Conservation (phyloP, 2,113 vertebrate species). For the Campylorhamphus procurvoides region DNA sequence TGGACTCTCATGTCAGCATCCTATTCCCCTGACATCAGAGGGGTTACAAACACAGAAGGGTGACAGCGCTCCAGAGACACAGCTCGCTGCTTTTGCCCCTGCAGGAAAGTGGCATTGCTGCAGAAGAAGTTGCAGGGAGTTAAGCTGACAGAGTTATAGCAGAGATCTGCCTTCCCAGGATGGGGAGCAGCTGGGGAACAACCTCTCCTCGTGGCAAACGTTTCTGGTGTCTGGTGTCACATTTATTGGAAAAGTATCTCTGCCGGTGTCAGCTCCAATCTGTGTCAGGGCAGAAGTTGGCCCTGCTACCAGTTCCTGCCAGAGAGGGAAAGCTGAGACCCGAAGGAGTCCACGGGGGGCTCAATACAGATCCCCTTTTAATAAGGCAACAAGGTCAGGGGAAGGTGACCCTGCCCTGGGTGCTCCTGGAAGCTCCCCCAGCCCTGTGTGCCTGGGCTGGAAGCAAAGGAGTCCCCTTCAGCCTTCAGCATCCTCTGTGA, state of each 20-base stretch:
- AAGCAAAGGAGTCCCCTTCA: rapidly evolving
- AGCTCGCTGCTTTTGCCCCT: neutral
- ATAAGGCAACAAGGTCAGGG: neutral
- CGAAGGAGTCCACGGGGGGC: neutral
- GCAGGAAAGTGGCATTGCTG: neutral
- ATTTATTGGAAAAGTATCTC: neutral
- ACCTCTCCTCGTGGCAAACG: neutral
- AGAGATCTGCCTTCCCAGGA: rapidly evolving
- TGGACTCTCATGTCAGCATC: neutral
- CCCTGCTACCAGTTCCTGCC: neutral
- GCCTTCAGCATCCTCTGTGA: neutral
- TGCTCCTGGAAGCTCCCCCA: neutral
- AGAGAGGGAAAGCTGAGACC: slow-evolving; percentile 10
- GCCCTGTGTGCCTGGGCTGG: neutral
- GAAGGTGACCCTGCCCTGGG: neutral
- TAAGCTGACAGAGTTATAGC: neutral
- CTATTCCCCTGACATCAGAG: neutral
- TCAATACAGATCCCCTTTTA: neutral
- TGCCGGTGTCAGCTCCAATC: neutral
- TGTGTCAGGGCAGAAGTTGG: neutral
- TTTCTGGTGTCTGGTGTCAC: neutral
- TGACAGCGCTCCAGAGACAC: neutral
- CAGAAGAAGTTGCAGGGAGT: neutral
- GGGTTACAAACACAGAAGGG: neutral
- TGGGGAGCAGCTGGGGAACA: neutral